Percentiles rank a stretch among this genome's conserved stretches.
phyloP scores from a whole-genome alignment of 2,797 vertebrate genomes.

The Spinus olivaceus region DNA sequence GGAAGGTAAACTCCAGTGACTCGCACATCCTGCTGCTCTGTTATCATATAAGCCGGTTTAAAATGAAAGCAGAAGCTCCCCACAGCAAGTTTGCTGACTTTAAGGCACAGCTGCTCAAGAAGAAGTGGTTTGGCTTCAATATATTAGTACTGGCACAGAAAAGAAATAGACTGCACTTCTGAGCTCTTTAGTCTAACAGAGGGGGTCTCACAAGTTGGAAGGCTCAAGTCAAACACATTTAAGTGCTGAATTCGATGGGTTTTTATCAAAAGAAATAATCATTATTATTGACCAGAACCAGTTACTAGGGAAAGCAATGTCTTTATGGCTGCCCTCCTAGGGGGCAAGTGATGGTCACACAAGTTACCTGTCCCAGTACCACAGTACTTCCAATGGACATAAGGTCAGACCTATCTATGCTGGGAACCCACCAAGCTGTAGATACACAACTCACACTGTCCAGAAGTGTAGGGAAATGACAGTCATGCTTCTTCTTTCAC shows the following conservation, averaged over 20 bases:
- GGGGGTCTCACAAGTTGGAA: background rate
- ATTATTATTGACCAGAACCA: background rate
- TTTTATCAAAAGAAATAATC: background rate
- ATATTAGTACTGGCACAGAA: background rate
- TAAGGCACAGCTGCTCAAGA: background rate
- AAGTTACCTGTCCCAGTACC: background rate
- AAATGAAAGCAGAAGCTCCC: background rate
- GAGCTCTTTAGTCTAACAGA: background rate
- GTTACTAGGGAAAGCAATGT: background rate
- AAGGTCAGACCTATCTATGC: background rate
- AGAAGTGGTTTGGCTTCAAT: background rate
- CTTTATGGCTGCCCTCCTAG: background rate
- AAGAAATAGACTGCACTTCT: background rate
- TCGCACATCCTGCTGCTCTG: background rate
- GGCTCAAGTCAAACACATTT: background rate
- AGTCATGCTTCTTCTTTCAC: background rate
- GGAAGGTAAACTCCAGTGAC: background rate
- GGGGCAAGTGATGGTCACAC: background rate
- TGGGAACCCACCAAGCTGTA: background rate
- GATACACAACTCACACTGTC: background rate
- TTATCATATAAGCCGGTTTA: background rate
- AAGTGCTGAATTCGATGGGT: background rate
- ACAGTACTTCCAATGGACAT: background rate
- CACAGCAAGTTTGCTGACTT: background rate
- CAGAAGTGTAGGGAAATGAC: background rate